A percentile compares a stretch with the other conserved stretches of the same genome.
Conservation (phyloP, 2,113 vertebrate species). For the Piaya cayana region DNA sequence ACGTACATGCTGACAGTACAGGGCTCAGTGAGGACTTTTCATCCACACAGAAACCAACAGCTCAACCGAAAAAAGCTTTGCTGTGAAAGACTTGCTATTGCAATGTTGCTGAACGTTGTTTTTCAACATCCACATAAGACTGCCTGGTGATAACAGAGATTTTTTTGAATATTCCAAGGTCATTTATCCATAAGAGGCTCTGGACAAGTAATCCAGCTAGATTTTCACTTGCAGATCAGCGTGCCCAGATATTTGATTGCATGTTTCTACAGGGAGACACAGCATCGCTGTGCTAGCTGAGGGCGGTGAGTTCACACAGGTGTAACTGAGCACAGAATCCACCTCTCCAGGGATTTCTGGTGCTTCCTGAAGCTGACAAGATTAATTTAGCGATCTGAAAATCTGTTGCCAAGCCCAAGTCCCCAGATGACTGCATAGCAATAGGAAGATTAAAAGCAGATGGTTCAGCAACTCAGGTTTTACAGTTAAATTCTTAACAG, state of each 20-base stretch:
- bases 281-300: background rate
- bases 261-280: background rate
- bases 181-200: background rate
- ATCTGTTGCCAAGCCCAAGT: slow-evolving; percentile 66
- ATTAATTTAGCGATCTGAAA: slow-evolving; percentile 77
- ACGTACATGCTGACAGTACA: accelerated
- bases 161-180: background rate
- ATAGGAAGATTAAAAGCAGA: slow-evolving; percentile 78
- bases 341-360: slow-evolving; percentile 11
- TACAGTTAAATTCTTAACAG: slow-evolving; percentile 42
- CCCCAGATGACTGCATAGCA: slow-evolving; percentile 66
- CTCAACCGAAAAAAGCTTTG: background rate
- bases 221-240: background rate
- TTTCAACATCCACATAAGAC: background rate
- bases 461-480: slow-evolving; percentile 61
- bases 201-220: background rate
- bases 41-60: background rate
- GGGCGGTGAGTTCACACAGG: slow-evolving; percentile 27
- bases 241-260: background rate
- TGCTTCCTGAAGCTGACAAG: slow-evolving; percentile 79
- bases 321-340: slow-evolving; percentile 33
- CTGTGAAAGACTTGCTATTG: background rate
- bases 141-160: background rate
- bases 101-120: background rate
- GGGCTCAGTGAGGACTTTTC: background rate